A percentile compares a stretch with the other conserved stretches of the same genome.
Conservation (phyloP, 2,888 invertebrate species). For the Polietes domitor region DNA sequence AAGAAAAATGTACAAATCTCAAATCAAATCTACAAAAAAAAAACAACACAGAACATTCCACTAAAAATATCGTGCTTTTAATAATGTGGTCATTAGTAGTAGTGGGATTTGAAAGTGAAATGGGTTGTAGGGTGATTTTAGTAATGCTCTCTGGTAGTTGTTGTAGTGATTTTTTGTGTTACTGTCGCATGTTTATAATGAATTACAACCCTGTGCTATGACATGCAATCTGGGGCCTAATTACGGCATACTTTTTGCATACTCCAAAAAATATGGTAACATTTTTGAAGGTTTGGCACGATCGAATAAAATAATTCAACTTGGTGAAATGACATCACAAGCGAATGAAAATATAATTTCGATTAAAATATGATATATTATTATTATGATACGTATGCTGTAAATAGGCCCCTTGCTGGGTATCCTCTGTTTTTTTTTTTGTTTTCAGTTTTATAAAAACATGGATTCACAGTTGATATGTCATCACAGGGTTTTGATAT, state of each 20-base stretch:
- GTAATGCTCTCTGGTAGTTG: not conserved
- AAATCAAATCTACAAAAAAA: not conserved
- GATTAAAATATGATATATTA: too few relatives aligned
- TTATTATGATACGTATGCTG: too few relatives aligned
- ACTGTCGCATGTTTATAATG: not conserved
- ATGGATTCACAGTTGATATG: too few relatives aligned
- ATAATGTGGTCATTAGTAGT: slow-evolving; percentile 4
- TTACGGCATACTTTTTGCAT: not conserved
- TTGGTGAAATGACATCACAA: too few relatives aligned
- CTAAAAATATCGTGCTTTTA: slow-evolving; percentile 15
- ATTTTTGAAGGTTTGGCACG: not conserved
- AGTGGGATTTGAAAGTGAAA: slow-evolving; percentile 25
- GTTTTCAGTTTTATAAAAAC: too few relatives aligned
- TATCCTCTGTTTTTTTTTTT: too few relatives aligned
- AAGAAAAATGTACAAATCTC: not conserved
- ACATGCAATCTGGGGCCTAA: too few relatives aligned
- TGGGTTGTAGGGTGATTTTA: slow-evolving; percentile 18
- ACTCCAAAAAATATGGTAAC: too few relatives aligned
- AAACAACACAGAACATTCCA: slow-evolving; percentile 14
- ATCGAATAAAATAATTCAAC: too few relatives aligned
- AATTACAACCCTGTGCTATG: not conserved
- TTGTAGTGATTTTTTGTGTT: not conserved
- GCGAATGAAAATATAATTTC: too few relatives aligned
- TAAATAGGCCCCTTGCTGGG: too few relatives aligned
- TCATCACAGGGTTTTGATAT: too few relatives aligned